Evolutionary conservation across 2,888 invertebrate species (phyloP).

Genomic region (Herminia tarsipennalis): DNA sequence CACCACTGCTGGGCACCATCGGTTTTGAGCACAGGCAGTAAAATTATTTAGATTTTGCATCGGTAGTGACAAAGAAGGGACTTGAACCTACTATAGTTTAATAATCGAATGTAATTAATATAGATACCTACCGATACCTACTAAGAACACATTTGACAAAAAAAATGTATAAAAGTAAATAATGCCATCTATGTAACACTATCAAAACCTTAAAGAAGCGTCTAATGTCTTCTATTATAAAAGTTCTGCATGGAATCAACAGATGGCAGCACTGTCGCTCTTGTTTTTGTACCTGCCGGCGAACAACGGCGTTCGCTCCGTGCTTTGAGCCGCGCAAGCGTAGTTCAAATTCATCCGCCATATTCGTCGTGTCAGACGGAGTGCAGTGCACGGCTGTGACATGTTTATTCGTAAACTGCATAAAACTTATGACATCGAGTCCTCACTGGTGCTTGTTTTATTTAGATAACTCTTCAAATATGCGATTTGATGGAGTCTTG

Average conservation of each 20-base stretch:
- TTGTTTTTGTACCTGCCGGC: conserved; percentile 73
- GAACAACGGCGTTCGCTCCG: conserved; percentile 49
- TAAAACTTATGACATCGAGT: conserved; percentile 73
- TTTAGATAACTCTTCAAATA: conserved; percentile 68
- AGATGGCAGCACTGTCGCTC: conserved; percentile 60
- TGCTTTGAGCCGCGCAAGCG: conserved; percentile 71
- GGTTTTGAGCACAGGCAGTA: too few species aligned
- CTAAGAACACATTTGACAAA: too few species aligned
- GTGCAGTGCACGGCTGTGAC: conserved; percentile 81
- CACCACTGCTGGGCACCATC: too few species aligned
- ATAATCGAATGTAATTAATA: too few species aligned
- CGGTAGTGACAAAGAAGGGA: too few species aligned
- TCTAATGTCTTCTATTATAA: neutral
- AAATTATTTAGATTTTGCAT: too few species aligned
- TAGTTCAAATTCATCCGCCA: conserved; percentile 85
- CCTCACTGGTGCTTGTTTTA: conserved; percentile 68
- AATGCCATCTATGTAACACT: conserved; percentile 34
- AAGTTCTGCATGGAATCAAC: conserved; percentile 42
- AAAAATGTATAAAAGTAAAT: neutral
- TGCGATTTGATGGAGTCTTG: conserved; percentile 69
- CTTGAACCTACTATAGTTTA: too few species aligned
- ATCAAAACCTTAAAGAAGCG: conserved; percentile 1
- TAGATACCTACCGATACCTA: too few species aligned
- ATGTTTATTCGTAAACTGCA: conserved; percentile 82
- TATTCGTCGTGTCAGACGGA: conserved; percentile 85